These are phyloP conservation scores for Puntigrus tetrazona DNA, from an alignment of 2,113 vertebrate species.

Conservation along the genomic window DNA sequence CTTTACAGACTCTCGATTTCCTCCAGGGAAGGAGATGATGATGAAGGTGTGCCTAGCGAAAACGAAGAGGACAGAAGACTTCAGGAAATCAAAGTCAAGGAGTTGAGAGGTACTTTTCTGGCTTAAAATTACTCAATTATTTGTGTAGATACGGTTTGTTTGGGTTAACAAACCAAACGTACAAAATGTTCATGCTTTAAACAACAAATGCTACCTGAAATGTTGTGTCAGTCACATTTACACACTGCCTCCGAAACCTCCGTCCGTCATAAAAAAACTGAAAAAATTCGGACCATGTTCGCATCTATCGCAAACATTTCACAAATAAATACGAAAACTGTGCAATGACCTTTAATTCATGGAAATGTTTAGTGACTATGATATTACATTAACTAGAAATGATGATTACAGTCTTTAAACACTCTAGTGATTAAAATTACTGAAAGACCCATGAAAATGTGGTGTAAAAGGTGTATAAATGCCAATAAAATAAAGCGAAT, in stretches of 20 bases:
- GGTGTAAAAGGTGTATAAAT: background rate
- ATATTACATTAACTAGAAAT: background rate
- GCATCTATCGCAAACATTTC: too few species aligned
- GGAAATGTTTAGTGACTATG: background rate
- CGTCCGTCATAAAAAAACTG: too few species aligned
- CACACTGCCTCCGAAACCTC: too few species aligned
- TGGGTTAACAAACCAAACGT: background rate
- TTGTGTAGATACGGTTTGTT: background rate
- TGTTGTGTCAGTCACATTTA: too few species aligned
- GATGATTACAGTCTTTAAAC: background rate
- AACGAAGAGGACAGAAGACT: conserved; percentile 87
- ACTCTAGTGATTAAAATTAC: background rate
- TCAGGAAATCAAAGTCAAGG: conserved; percentile 81
- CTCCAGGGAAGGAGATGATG: conserved; percentile 88
- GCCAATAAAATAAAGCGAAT: background rate
- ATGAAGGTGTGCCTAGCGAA: conserved; percentile 90
- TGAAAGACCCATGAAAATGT: background rate
- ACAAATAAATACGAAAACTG: too few species aligned
- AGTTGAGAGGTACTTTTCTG: conserved; percentile 79
- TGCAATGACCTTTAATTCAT: background rate
- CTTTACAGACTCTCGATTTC: conserved; percentile 32
- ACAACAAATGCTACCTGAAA: too few species aligned
- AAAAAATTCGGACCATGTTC: too few species aligned
- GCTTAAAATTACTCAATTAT: background rate
- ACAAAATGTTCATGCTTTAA: too few species aligned